Percentiles rank a stretch among this genome's conserved stretches.
phyloP scores from a whole-genome alignment of 2,113 vertebrate genomes.

The Nasalis larvatus region DNA sequence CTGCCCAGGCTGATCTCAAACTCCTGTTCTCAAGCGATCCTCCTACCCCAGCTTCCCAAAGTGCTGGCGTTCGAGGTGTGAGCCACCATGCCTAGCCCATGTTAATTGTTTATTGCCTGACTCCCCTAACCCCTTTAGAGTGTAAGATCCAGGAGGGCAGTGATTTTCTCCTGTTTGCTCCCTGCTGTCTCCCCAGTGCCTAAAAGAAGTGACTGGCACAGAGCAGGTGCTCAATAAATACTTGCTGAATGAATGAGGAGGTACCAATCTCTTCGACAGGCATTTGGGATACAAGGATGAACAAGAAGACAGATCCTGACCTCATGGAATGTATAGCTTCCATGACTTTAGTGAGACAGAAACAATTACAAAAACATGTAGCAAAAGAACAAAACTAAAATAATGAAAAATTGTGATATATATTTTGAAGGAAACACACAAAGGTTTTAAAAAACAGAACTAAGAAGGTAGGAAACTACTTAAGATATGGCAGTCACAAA shows the following conservation, averaged over 20 bases:
- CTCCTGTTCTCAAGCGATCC: too few species aligned
- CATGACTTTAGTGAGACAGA: neutral
- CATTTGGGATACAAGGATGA: neutral
- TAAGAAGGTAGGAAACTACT: neutral
- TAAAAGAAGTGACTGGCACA: neutral
- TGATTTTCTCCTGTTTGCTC: neutral
- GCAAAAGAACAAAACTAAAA: neutral
- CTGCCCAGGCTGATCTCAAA: too few species aligned
- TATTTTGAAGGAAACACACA: neutral
- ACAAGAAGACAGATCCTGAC: neutral
- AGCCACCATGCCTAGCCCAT: neutral
- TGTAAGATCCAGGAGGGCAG: neutral
- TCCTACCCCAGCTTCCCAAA: too few species aligned
- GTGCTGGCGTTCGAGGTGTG: too few species aligned
- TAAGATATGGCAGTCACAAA: neutral
- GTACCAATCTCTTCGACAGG: neutral
- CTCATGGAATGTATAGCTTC: neutral
- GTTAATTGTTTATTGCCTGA: neutral
- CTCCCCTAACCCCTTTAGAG: neutral
- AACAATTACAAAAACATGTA: neutral
- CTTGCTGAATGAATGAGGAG: neutral
- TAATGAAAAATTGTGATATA: neutral
- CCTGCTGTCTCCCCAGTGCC: neutral
- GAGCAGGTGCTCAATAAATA: neutral
- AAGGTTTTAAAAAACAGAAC: neutral